These are phyloP conservation scores for Sinopyrophorus schimmeli DNA, from an alignment of 2,888 invertebrate genomes.

Conservation along the genomic window DNA sequence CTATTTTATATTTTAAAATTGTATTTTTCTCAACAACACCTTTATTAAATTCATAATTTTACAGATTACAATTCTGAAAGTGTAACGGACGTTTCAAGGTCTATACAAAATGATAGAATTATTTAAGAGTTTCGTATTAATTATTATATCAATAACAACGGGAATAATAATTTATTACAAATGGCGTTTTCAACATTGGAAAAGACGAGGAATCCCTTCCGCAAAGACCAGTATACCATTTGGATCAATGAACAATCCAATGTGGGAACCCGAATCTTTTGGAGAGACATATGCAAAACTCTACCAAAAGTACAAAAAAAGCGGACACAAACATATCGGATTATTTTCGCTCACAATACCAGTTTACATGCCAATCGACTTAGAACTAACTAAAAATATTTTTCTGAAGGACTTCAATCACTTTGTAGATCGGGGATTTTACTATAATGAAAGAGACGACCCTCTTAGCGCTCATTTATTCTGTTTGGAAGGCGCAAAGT, in stretches of 20 bases:
- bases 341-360: constrained; percentile 29
- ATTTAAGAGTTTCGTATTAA: no score
- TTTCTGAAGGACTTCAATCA: constrained; percentile 62
- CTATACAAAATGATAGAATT: no score
- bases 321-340: constrained; percentile 35
- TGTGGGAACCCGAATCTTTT: constrained; percentile 9
- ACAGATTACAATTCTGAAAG: no score
- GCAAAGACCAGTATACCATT: constrained; percentile 39
- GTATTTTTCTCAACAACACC: no score
- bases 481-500: constrained; percentile 58
- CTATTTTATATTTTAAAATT: no score
- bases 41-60: no score
- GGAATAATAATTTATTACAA: no score
- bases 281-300: constrained; percentile 6
- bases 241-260: constrained; percentile 36
- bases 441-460: constrained; percentile 60
- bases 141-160: no score
- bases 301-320: constrained; percentile 33
- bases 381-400: constrained; percentile 49
- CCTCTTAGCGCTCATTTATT: constrained; percentile 63
- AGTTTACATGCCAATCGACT: constrained; percentile 34
- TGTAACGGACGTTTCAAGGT: no score
- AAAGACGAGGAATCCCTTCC: constrained; percentile 23
- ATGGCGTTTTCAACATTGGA: constrained; percentile 34
- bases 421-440: constrained; percentile 65